Evolutionary conservation across 2,888 invertebrate genomes (phyloP).

Genomic region (Latrodectus hesperus): DNA sequence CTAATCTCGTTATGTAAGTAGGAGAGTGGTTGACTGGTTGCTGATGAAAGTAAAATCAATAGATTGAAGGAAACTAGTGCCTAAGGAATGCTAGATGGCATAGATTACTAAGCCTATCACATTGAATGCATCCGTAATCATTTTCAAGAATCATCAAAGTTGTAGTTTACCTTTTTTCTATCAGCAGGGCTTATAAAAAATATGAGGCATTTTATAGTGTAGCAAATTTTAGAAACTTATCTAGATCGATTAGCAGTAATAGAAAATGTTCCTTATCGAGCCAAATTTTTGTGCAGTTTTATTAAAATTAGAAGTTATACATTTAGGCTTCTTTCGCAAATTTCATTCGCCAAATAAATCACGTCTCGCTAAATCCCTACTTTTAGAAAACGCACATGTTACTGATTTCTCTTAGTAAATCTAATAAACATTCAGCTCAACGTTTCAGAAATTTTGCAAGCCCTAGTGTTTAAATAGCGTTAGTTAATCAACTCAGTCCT

Average conservation of each 20-base stretch:
- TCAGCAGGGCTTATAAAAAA: constrained; percentile 52
- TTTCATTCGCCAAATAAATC: constrained; percentile 30
- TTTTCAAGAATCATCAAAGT: constrained; percentile 40
- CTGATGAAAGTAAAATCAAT: constrained; percentile 32
- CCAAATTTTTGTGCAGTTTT: constrained; percentile 24
- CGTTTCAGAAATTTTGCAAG: constrained; percentile 49
- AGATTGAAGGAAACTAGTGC: constrained; percentile 46
- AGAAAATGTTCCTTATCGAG: constrained; percentile 3
- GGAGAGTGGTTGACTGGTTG: constrained; percentile 66
- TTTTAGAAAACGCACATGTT: constrained; percentile 59
- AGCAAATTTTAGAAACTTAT: constrained; percentile 34
- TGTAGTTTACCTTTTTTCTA: constrained; percentile 30
- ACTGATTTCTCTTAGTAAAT: constrained; percentile 41
- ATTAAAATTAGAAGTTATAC: constrained; percentile 36
- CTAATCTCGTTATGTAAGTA: constrained; percentile 37
- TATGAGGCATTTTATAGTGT: constrained; percentile 13
- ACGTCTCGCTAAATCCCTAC: constrained; percentile 37
- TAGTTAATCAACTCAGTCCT: background rate
- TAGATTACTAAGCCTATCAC: constrained; percentile 51
- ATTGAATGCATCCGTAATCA: constrained; percentile 43
- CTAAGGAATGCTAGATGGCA: constrained; percentile 42
- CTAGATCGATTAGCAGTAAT: constrained; percentile 16
- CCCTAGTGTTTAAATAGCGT: constrained; percentile 41
- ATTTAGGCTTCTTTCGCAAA: constrained; percentile 38
- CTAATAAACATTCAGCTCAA: constrained; percentile 30